Evolutionary conservation across 2,888 invertebrate species (phyloP).

Genomic region (Ochlodes sylvanus): DNA sequence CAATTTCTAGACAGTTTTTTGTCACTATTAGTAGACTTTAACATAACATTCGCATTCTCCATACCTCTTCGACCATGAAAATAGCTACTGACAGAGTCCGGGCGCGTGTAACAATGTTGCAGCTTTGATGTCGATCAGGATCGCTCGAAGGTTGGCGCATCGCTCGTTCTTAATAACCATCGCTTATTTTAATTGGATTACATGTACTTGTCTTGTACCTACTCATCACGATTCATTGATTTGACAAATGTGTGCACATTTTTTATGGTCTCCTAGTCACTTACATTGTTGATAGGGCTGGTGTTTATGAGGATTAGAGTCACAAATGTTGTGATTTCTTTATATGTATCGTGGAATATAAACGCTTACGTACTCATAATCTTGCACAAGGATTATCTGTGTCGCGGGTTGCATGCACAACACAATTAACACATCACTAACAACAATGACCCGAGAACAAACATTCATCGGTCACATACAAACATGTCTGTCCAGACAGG

Average conservation of each 20-base stretch:
- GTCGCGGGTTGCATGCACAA: too few relatives aligned
- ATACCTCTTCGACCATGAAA: neutral
- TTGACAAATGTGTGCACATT: neutral
- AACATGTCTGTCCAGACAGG: too few relatives aligned
- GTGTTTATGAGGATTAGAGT: neutral
- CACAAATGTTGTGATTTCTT: too few relatives aligned
- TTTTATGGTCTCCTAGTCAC: neutral
- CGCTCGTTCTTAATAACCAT: constrained; percentile 7
- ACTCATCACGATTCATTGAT: neutral
- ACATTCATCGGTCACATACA: too few relatives aligned
- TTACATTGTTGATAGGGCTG: neutral
- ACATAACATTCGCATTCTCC: neutral
- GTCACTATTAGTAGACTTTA: too few relatives aligned
- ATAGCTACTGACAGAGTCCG: too few relatives aligned
- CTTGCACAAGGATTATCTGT: too few relatives aligned
- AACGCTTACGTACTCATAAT: too few relatives aligned
- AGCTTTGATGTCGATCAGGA: constrained; percentile 9
- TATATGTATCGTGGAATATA: too few relatives aligned
- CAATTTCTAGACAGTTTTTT: too few relatives aligned
- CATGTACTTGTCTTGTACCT: neutral
- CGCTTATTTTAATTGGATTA: constrained; percentile 7
- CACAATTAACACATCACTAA: too few relatives aligned
- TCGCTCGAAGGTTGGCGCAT: constrained; percentile 7
- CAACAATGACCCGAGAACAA: too few relatives aligned
- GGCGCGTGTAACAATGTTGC: neutral